phyloP scores from a whole-genome alignment of 2,797 vertebrate species.

The Artibeus lituratus region DNA sequence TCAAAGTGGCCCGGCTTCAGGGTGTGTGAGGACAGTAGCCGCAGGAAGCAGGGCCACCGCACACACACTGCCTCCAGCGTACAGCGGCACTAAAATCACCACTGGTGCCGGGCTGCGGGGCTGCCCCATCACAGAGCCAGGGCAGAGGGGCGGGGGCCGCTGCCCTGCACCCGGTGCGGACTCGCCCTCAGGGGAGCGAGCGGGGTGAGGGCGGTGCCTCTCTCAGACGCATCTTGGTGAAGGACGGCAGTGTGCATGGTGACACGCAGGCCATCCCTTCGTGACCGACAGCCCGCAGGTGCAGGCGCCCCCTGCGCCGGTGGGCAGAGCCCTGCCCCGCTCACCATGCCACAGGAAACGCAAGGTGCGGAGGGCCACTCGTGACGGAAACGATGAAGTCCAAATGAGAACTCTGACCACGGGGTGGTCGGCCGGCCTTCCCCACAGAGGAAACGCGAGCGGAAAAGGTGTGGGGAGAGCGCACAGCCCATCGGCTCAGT shows the following conservation, averaged over 20 bases:
- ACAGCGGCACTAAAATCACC: no score
- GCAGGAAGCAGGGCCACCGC: background rate
- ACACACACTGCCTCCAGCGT: background rate
- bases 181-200: no score
- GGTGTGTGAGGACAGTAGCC: no score
- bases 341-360: no score
- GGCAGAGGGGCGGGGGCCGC: background rate
- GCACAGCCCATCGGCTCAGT: accelerated
- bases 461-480: no score
- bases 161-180: background rate
- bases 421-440: background rate
- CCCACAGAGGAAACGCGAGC: background rate
- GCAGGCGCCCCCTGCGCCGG: accelerated
- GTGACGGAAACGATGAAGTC: background rate
- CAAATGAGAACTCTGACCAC: background rate
- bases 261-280: accelerated
- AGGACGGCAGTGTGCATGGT: background rate
- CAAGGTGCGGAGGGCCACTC: accelerated
- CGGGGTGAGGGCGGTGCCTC: background rate
- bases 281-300: accelerated
- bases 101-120: accelerated
- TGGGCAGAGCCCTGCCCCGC: background rate
- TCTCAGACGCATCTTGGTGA: background rate
- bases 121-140: background rate
- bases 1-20: no score